Conservation (phyloP, 2,888 invertebrate genomes). For the Epiblema foenella region DNA sequence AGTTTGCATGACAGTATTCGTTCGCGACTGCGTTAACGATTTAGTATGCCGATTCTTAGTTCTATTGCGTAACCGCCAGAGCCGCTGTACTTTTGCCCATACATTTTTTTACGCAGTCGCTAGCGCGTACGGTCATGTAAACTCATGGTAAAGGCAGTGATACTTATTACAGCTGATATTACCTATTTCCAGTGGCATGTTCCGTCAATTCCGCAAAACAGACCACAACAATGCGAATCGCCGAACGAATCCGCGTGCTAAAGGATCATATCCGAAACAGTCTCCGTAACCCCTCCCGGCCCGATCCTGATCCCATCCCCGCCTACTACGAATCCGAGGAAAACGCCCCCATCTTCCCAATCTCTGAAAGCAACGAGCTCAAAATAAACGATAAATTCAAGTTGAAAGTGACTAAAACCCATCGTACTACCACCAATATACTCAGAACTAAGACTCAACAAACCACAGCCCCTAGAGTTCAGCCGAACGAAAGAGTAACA, state of each 20-base stretch:
- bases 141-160: too few species aligned
- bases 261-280: background rate
- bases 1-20: too few species aligned
- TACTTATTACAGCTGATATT: too few species aligned
- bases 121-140: too few species aligned
- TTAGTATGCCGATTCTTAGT: too few species aligned
- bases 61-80: too few species aligned
- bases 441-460: too few species aligned
- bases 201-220: background rate
- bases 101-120: too few species aligned
- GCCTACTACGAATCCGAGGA: conserved; percentile 10
- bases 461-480: background rate
- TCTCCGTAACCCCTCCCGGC: background rate
- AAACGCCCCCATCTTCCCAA: conserved; percentile 5
- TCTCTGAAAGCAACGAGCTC: conserved; percentile 4
- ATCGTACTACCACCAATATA: background rate
- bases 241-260: background rate
- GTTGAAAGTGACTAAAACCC: conserved; percentile 1
- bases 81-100: too few species aligned
- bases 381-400: conserved; percentile 20
- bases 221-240: background rate
- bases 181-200: background rate
- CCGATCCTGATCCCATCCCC: background rate
- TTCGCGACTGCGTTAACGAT: too few species aligned
- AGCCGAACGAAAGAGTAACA: background rate